phyloP scores from a whole-genome alignment of 2,888 invertebrate species.

The Dicycla oo region DNA sequence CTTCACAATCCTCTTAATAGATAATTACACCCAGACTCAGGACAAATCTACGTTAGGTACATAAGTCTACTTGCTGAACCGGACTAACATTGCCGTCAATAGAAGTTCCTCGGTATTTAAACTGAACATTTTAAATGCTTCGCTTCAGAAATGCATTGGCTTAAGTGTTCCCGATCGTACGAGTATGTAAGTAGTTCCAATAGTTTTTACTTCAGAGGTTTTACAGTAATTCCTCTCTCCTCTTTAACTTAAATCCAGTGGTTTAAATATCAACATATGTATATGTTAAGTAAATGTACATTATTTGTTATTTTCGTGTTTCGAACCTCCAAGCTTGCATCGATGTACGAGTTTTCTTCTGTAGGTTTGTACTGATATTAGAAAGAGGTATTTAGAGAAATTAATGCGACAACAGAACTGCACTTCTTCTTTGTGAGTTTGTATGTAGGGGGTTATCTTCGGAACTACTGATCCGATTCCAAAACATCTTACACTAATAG shows the following conservation, averaged over 20 bases:
- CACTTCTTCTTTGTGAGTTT: too few relatives aligned
- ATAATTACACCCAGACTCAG: too few relatives aligned
- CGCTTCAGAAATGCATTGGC: conserved; percentile 50
- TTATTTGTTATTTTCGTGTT: neutral
- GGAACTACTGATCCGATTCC: too few relatives aligned
- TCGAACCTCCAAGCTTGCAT: neutral
- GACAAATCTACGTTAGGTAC: neutral
- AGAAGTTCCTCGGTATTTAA: conserved; percentile 30
- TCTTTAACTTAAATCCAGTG: neutral
- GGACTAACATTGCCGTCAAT: conserved; percentile 12
- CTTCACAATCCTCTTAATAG: too few relatives aligned
- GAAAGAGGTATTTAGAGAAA: too few relatives aligned
- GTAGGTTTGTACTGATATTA: too few relatives aligned
- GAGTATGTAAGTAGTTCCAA: conserved; percentile 16
- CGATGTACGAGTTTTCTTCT: too few relatives aligned
- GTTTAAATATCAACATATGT: neutral
- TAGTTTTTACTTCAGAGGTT: conserved; percentile 6
- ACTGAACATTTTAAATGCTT: conserved; percentile 45
- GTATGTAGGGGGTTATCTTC: too few relatives aligned
- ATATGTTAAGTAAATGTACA: neutral
- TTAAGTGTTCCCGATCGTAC: conserved; percentile 33
- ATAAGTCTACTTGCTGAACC: conserved; percentile 11
- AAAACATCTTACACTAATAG: too few relatives aligned
- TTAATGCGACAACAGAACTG: too few relatives aligned
- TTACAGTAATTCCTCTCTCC: neutral